phyloP scores from a whole-genome alignment of 92 coral and sea anemone genomes.

The Montipora capitata region DNA sequence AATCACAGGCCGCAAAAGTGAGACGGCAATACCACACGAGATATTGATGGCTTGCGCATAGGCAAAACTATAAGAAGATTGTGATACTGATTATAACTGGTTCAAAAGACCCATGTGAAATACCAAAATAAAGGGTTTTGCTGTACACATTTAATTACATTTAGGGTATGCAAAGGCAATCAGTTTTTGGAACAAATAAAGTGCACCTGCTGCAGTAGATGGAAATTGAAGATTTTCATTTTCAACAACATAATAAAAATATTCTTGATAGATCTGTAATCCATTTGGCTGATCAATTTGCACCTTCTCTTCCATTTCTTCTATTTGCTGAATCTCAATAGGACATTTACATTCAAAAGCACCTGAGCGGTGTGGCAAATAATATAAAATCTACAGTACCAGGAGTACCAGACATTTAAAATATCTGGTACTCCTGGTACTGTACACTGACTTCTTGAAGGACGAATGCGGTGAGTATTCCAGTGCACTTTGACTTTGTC shows the following conservation, averaged over 20 bases:
- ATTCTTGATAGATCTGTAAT: constrained; percentile 63
- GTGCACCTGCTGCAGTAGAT: constrained; percentile 60
- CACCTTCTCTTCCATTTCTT: constrained; percentile 58
- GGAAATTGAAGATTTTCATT: constrained; percentile 71
- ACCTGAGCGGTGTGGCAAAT: constrained; percentile 69
- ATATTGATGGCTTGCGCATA: too few relatives aligned
- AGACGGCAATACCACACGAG: too few relatives aligned
- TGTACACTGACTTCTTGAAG: constrained; percentile 62
- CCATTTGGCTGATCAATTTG: constrained; percentile 51
- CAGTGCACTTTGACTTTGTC: constrained; percentile 73
- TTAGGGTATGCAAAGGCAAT: constrained; percentile 54
- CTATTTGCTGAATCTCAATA: constrained; percentile 36
- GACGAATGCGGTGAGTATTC: constrained; percentile 65
- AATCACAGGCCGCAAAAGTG: too few relatives aligned
- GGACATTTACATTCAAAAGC: constrained; percentile 52
- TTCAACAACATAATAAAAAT: constrained; percentile 75
- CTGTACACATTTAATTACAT: not conserved
- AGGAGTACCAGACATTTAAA: constrained; percentile 56
- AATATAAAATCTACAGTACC: constrained; percentile 51
- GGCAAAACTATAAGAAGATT: too few relatives aligned
- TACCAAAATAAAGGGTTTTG: too few relatives aligned
- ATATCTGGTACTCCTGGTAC: constrained; percentile 80
- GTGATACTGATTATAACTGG: too few relatives aligned
- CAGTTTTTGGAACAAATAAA: constrained; percentile 69
- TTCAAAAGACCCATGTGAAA: too few relatives aligned